Percentiles rank a stretch among this genome's conserved stretches.
phyloP scores from a whole-genome alignment of 2,113 vertebrate genomes.

The Antechinus stuartii region DNA sequence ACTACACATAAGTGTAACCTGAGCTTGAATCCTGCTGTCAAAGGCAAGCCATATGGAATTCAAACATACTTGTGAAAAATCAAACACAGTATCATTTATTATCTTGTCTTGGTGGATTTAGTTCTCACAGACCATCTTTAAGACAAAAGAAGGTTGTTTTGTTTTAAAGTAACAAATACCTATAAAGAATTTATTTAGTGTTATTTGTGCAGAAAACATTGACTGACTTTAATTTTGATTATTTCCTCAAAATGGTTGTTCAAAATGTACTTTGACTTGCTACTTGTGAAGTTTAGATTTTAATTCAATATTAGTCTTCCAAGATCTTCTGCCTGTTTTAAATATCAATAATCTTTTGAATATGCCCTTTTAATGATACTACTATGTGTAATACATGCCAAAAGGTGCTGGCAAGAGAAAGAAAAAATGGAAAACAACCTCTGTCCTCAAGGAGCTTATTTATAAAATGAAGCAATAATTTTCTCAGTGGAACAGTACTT shows the following conservation, averaged over 20 bases:
- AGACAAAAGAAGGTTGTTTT: not conserved
- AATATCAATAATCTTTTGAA: not conserved
- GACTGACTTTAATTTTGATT: not conserved
- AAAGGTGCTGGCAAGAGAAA: not conserved
- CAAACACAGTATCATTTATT: not conserved
- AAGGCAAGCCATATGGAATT: conserved; percentile 10
- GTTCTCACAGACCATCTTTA: conserved; percentile 7
- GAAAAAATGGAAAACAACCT: not conserved
- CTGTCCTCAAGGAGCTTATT: not conserved
- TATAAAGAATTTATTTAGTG: not conserved
- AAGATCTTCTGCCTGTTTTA: not conserved
- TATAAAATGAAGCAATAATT: not conserved
- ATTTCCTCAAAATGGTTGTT: not conserved
- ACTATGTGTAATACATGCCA: not conserved
- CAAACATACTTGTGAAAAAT: not conserved
- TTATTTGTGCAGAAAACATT: not conserved
- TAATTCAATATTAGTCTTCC: not conserved
- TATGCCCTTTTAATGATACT: not conserved
- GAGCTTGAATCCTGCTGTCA: not conserved
- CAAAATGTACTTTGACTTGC: not conserved
- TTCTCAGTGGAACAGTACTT: not conserved
- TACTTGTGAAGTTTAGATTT: not conserved
- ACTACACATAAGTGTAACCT: not conserved
- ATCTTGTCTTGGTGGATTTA: not conserved
- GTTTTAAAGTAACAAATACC: not conserved